Base-by-base conservation (phyloP, 2,797 vertebrate genomes). In the Mus spretus region DNA sequence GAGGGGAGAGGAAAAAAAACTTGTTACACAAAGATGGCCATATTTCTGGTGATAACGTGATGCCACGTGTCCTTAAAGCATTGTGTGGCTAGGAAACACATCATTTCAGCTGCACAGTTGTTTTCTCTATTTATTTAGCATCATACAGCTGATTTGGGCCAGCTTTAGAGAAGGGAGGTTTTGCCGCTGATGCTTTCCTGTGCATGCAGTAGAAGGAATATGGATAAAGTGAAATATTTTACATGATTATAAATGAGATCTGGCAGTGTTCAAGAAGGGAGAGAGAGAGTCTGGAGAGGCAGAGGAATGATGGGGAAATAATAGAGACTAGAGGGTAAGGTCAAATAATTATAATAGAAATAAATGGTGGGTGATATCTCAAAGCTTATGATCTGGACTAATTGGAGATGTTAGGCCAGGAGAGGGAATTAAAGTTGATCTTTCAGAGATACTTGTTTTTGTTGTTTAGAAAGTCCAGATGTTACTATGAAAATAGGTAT, bases 61-160 rank as follows among this genome's bases (percentile, higher is more conserved):
- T 14, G 24, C 67, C 19, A 44, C 1, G 13, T 20, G n/a, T 34
- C 65, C 72, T 57, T 55, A 78, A 61, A n/a, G 17, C 20, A 6
- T 85, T n/a, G 15, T 0, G 15, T 55, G 67, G 53, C 57, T 20
- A 22, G 34, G 72, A 90, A 88, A 47, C 9, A 2, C 10, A 5
- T 72, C 9, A 17, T 85, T 28, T 81, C 22, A 67, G 24, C 28
- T n/a, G 17, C 59, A 53, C 6, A 57, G 37, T 6, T 67, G 2
- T 63, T 81, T 94, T 47, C 34, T 95, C 17, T 24, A n/a, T 83
- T 20, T 84, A 47, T 94, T 65, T n/a, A 67, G 79, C 7, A 78
- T 72, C 8, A 37, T 6, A 57, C 11, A 78, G 34, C 7, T 87
- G 11, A 15, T 59, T 75, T 78, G 55, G 12, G 8, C 40, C 19